Conservation (phyloP, 2,113 vertebrate genomes). For the Tapirus terrestris region DNA sequence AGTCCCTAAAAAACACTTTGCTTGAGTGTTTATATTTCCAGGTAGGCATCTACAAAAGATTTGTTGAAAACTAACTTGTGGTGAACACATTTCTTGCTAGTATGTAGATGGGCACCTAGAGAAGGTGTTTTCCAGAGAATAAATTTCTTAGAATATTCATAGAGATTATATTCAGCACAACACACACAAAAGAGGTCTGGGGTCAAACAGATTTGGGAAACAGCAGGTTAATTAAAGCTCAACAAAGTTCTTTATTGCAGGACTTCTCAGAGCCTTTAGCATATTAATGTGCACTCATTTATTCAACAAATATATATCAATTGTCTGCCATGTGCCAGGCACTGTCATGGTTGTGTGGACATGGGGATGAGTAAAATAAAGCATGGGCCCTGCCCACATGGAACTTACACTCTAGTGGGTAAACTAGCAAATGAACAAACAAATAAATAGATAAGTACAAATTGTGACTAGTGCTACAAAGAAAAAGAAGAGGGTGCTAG, state of each 20-base stretch:
- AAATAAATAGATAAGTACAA: background rate
- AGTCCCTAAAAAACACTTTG: background rate
- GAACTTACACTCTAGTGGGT: background rate
- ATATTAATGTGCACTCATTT: background rate
- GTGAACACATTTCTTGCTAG: background rate
- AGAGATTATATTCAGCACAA: background rate
- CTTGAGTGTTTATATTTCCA: background rate
- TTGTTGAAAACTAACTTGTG: background rate
- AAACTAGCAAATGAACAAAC: background rate
- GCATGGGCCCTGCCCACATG: background rate
- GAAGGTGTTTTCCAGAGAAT: background rate
- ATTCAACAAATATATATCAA: background rate
- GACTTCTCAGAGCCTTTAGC: background rate
- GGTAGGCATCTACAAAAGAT: background rate
- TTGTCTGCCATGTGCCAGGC: background rate
- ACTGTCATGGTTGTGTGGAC: background rate
- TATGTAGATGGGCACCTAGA: background rate
- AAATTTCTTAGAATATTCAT: background rate
- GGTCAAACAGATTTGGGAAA: background rate
- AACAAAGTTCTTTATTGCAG: background rate
- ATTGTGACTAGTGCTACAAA: background rate
- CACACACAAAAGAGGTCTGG: background rate
- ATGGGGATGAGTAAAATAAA: background rate
- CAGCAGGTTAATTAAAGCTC: background rate
- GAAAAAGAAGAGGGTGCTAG: background rate